These are phyloP conservation scores for Palaemon carinicauda DNA, from an alignment of 1,140 invertebrate species.

Conservation along the genomic window DNA sequence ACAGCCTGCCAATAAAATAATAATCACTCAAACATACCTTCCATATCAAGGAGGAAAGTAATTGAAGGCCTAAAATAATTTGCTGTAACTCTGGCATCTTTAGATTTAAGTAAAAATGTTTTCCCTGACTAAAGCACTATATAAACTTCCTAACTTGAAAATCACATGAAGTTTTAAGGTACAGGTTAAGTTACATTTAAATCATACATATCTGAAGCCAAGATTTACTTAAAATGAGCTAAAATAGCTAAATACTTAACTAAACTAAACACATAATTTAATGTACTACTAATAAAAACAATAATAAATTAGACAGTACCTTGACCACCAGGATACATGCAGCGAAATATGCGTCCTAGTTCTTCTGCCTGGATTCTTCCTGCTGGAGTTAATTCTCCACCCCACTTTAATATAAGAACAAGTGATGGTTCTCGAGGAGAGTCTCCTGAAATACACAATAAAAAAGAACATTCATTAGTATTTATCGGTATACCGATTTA, in stretches of 20 bases:
- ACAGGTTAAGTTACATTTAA: background rate
- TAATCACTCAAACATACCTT: too few species aligned
- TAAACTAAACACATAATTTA: background rate
- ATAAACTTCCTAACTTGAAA: too few species aligned
- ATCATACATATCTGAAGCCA: background rate
- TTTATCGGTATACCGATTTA: too few species aligned
- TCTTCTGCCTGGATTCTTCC: constrained; percentile 97
- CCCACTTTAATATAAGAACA: constrained; percentile 98
- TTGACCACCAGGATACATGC: constrained; percentile 89
- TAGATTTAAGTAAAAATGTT: too few species aligned
- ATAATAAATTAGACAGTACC: constrained; percentile 61
- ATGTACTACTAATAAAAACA: background rate
- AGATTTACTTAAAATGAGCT: too few species aligned
- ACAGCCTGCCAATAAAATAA: too few species aligned
- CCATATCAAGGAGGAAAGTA: too few species aligned
- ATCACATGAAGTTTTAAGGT: background rate
- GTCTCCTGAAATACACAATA: constrained; percentile 75
- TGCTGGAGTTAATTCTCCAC: constrained; percentile 97
- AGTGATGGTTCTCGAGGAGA: constrained; percentile 85
- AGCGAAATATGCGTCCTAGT: constrained; percentile 95
- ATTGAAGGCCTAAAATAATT: too few species aligned
- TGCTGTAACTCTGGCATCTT: too few species aligned
- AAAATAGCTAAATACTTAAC: background rate
- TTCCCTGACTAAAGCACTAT: too few species aligned
- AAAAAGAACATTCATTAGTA: constrained; percentile 59